Base-by-base conservation (phyloP, 2,888 invertebrate species). In the Diaperis boleti region DNA sequence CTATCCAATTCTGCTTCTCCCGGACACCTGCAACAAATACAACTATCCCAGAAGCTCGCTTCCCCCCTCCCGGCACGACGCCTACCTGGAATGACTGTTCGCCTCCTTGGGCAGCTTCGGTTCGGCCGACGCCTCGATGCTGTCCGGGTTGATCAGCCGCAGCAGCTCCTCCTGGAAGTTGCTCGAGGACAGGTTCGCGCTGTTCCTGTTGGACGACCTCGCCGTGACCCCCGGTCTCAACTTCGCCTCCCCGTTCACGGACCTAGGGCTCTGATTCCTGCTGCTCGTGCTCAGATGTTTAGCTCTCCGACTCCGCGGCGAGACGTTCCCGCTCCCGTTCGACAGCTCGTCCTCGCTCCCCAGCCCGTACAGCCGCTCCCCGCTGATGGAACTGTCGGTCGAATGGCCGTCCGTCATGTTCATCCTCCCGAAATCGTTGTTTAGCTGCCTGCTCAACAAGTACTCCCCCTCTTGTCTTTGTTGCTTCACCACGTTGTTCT, bases 101-200 rank as follows among this genome's bases (percentile, higher is more conserved):
- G 39, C 22, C 10, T 78, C 76, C 66, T 77, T 77, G 14, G 54
- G 64, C 18, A 60, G 13, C 39, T 71, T 69, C 20, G 66, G 61
- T 31, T 69, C 65, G 14, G 65, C 67, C 11, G 69, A 63, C 15
- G 80, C 78, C 62, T 84, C 82, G 56, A 84, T 82, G 72, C 83
- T 85, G 74, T 94, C 94, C 0, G 93, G 94, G 81, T 92, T 92
- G 74, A 95, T 95, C 17, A 95, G 84, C 44, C 92, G 89, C 22
- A 77, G 66, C 85, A 95, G 90, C 77, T 96, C 95, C 79, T 95
- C 94, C 83, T 95, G 90, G 18, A 91, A 83, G 14, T 89, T 89
- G 69, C 86, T 88, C 0, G 83, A 81, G 0, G 83, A 83, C 35
- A 87, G 77, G 76, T 87, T 87, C 7, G 87, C 86, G 62, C 87